Evolutionary conservation across 2,113 vertebrate species (phyloP).

Genomic region (Vidua macroura): DNA sequence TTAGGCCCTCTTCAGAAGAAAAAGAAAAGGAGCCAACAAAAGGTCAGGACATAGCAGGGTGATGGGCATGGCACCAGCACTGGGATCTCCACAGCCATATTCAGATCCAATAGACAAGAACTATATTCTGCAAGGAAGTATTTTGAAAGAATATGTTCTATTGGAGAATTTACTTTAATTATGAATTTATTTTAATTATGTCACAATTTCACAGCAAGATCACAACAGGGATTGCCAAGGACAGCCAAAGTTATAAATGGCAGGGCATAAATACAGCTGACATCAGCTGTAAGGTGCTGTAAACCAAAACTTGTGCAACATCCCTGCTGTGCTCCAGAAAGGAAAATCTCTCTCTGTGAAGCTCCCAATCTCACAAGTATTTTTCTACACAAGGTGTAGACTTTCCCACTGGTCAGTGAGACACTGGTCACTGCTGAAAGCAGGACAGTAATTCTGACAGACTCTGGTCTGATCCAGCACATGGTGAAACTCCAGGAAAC

Average conservation of each 20-base stretch:
- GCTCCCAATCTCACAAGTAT: neutral
- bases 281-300: neutral
- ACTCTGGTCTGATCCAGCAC: neutral
- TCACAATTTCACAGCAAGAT: rapidly evolving
- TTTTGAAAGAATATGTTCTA: neutral
- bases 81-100: neutral
- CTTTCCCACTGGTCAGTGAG: rapidly evolving
- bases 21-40: neutral
- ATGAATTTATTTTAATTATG: neutral
- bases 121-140: neutral
- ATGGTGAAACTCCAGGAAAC: neutral
- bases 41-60: neutral
- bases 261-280: neutral
- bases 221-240: neutral
- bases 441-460: neutral
- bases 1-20: neutral
- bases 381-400: neutral
- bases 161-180: neutral
- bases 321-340: neutral
- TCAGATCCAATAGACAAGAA: neutral
- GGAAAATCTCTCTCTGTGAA: neutral
- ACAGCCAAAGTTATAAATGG: neutral
- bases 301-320: neutral
- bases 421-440: neutral
- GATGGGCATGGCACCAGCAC: neutral